Conservation (phyloP, 1,140 invertebrate species). For the Cydia pomonella region DNA sequence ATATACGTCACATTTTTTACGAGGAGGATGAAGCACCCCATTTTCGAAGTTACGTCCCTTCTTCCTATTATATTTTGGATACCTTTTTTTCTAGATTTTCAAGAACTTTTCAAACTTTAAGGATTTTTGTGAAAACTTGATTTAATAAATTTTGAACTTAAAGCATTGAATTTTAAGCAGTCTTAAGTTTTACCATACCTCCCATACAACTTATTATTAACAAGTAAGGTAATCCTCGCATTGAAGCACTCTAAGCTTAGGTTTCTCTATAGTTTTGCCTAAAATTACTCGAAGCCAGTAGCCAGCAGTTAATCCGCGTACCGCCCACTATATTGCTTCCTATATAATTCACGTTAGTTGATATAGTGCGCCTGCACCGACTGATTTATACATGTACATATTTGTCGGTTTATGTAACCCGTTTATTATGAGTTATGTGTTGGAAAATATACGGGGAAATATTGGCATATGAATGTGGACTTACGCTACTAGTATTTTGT, state of each 20-base stretch:
- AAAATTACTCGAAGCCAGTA: neutral
- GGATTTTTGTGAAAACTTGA: no score
- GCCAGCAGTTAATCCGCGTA: neutral
- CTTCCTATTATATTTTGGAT: no score
- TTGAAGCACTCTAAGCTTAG: neutral
- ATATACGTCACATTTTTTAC: no score
- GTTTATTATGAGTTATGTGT: slow-evolving; percentile 1
- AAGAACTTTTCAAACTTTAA: no score
- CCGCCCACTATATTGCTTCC: neutral
- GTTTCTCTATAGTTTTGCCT: neutral
- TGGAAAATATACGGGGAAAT: neutral
- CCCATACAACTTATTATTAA: neutral
- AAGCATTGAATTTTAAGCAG: no score
- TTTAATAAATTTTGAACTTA: no score
- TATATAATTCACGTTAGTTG: slow-evolving; percentile 10
- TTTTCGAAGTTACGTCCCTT: no score
- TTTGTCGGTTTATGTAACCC: neutral
- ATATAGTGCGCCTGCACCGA: neutral
- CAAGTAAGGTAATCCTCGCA: no score
- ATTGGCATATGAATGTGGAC: neutral
- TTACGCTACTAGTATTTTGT: no score
- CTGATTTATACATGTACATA: slow-evolving; percentile 5
- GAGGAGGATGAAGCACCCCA: no score
- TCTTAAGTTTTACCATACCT: no score
- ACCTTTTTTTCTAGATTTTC: no score